phyloP scores from a whole-genome alignment of 2,113 vertebrate genomes.

The Okapia johnstoni region DNA sequence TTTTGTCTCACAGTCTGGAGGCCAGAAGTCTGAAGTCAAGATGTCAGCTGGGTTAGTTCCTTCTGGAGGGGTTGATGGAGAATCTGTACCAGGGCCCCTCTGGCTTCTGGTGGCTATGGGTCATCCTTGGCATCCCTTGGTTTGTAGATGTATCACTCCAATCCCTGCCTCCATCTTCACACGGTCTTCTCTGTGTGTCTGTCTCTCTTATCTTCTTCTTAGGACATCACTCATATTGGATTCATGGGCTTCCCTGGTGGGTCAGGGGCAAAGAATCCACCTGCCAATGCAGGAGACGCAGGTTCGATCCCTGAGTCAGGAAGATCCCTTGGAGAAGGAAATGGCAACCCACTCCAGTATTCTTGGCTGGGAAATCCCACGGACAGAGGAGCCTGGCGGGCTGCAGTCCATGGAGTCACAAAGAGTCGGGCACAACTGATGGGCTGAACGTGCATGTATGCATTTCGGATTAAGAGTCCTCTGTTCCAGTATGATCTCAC shows the following conservation, averaged over 20 bases:
- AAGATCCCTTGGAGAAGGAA: too few species aligned
- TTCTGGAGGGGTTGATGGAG: background rate
- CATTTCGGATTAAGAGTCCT: background rate
- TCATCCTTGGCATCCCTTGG: background rate
- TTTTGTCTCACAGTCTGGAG: background rate
- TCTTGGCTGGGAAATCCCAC: too few species aligned
- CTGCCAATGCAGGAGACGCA: too few species aligned
- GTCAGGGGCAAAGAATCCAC: too few species aligned
- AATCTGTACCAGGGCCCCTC: background rate
- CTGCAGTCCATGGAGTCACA: too few species aligned
- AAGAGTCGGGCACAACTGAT: too few species aligned
- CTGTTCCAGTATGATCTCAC: background rate
- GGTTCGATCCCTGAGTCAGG: too few species aligned
- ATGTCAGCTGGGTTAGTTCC: background rate
- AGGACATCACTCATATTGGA: background rate
- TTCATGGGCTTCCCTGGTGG: too few species aligned
- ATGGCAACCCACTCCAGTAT: too few species aligned
- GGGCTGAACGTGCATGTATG: too few species aligned
- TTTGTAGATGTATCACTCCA: rapidly evolving
- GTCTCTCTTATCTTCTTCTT: background rate
- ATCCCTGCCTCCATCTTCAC: background rate
- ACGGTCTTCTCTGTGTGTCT: rapidly evolving
- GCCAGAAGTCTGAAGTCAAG: background rate
- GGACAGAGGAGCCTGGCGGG: too few species aligned
- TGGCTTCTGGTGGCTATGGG: background rate